These are phyloP conservation scores for Liposcelis brunnea DNA, from an alignment of 2,888 invertebrate genomes.

Conservation along the genomic window DNA sequence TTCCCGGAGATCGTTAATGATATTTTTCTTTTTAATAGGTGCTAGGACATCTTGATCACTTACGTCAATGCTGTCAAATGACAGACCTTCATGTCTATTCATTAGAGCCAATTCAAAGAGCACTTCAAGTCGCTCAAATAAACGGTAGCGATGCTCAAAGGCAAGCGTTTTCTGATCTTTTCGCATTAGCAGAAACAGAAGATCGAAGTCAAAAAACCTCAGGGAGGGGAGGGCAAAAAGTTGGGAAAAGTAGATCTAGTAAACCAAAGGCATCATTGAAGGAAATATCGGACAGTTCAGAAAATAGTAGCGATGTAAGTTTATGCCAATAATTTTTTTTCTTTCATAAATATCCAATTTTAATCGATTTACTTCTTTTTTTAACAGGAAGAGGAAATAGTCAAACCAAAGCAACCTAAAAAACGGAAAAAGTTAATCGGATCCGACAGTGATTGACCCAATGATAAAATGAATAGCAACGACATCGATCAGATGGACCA, in stretches of 20 bases:
- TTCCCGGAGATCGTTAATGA: too few species aligned
- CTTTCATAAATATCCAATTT: background rate
- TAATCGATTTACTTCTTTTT: constrained; percentile 14
- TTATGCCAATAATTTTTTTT: constrained; percentile 4
- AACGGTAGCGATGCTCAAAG: constrained; percentile 77
- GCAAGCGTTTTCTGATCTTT: constrained; percentile 78
- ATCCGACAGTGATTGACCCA: constrained; percentile 79
- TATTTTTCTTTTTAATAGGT: too few species aligned
- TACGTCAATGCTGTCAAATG: constrained; percentile 49
- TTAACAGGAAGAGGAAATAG: constrained; percentile 71
- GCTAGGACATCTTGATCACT: constrained; percentile 79
- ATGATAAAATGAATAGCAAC: too few species aligned
- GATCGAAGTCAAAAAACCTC: constrained; percentile 28
- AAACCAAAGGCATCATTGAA: constrained; percentile 15
- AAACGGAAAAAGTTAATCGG: constrained; percentile 71
- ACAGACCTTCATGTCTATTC: constrained; percentile 48
- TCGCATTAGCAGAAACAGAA: constrained; percentile 79
- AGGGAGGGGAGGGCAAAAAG: constrained; percentile 26
- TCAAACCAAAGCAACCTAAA: constrained; percentile 79
- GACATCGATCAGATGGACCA: too few species aligned
- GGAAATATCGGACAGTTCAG: constrained; percentile 45
- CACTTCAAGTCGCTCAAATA: constrained; percentile 72
- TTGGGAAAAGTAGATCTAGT: constrained; percentile 13
- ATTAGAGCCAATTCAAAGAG: constrained; percentile 79
- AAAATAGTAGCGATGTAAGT: constrained; percentile 63